Evolutionary conservation across 2,888 invertebrate species (phyloP), one percentile per base, ranked within the genome.

Genomic region (Latrodectus hesperus): DNA sequence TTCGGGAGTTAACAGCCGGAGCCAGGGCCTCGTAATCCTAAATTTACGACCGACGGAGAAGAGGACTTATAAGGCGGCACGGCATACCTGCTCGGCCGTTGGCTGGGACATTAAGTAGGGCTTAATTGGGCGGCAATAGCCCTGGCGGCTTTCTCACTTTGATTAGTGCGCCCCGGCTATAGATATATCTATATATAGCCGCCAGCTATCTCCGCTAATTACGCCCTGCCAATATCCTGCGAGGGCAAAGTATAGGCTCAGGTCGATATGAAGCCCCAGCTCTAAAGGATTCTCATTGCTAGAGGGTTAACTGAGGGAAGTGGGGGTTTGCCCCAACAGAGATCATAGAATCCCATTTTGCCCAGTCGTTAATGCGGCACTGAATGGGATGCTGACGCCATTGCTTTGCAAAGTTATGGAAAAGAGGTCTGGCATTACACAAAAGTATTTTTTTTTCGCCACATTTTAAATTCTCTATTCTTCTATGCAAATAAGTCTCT

Each of bases 41-140:
- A 84, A 84, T 84, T 84, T 84, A 84, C 84, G 84, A 84, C 71
- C 78, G 70, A 70, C 17, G 65, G 67, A 84, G 84, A 77, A 76
- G 80, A 38, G 72, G 84, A 71, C 84, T 84, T 77, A 84, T 77
- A 84, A 73, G 82, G 75, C 60, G 68, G 60, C 51, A 55, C 67
- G 79, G 84, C 78, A 79, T 78, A 84, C 84, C 84, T 83, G 83
- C 75, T 74, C 51, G 76, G 71, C 76, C 84, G 84, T 77, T 78
- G 73, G 78, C 74, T 68, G 73, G 78, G 79, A 84, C 84, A 84
- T 84, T 84, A 84, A 84, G 78, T 84, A 84, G 78, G 78, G 84
- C 84, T 84, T 84, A 84, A 84, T 84, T 84, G 84, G 84, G 84
- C 78, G 84, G 84, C 84, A 79, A 84, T 84, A 79, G 84, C 84